Evolutionary conservation across 2,797 vertebrate species (phyloP).

Genomic region (Parauchenoglanis ngamensis): DNA sequence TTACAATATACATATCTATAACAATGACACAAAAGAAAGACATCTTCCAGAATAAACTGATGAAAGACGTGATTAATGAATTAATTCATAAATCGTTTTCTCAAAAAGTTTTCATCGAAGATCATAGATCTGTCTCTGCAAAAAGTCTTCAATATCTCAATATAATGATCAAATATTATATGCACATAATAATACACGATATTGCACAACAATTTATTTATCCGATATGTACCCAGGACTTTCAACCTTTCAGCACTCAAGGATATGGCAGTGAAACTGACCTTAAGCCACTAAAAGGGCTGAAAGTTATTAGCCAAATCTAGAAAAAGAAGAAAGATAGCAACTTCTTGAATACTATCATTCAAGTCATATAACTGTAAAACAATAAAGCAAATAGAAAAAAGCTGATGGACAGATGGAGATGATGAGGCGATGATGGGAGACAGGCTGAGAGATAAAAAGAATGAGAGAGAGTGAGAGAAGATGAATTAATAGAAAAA

Average conservation of each 20-base stretch:
- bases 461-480: constrained; percentile 14
- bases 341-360: constrained; percentile 8
- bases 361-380: constrained; percentile 26
- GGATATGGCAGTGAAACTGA: constrained; percentile 1
- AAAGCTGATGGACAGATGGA: neutral
- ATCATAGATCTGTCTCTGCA: neutral
- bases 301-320: constrained; percentile 9
- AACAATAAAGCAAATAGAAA: constrained; percentile 14
- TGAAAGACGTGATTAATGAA: constrained; percentile 14
- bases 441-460: neutral
- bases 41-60: neutral
- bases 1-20: constrained; percentile 8
- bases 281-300: constrained; percentile 11
- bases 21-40: neutral
- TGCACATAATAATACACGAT: neutral
- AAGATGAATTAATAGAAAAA: neutral
- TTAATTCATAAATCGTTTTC: constrained; percentile 4
- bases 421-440: neutral
- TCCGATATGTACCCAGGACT: neutral
- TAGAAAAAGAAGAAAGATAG: neutral
- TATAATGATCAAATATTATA: neutral
- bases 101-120: neutral
- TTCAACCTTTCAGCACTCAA: neutral
- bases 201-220: neutral
- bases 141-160: neutral